Base-by-base conservation (phyloP, 2,797 vertebrate genomes). In the Anguilla marmorata region DNA sequence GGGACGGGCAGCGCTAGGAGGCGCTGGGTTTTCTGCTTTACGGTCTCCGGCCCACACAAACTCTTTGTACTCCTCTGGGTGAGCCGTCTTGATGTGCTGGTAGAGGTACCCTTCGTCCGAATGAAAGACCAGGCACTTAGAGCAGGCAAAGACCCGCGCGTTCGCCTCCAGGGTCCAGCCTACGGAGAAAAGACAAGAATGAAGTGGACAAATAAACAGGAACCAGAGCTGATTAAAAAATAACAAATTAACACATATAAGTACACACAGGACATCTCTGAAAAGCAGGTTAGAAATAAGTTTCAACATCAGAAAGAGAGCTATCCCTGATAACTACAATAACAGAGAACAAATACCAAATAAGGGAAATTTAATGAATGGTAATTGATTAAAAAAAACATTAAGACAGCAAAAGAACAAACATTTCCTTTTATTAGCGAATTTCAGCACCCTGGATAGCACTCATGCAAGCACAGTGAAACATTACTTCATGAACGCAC, bases 111-210 rank as follows among this genome's bases (percentile, higher is more conserved):
- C 92, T 11, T 85, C 86, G 0, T 92, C 93, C 0, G 91, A 87
- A 52, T 0, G 79, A 48, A 94, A 94, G 86, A 94, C 95, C 19
- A 94, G 93, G 91, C 95, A 95, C 85, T 84, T 89, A 0, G 93
- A 92, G 91, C 95, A 95, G 76, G 94, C 94, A 89, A 95, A 95
- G 89, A 95, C 94, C 87, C 94, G 93, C 1, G 94, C 93, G 0
- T 90, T 93, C 89, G 88, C 90, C 88, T 93, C 91, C 0, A 50
- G 2, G 7, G 79, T n/a, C 41, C 79, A 82, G 5, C 79, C 79
- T 82, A 8, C 0, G 30, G 33, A 76, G 33, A 76, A 33, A 30
- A 30, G 6, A 37, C 92, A 91, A 0, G 87, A 88, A 50, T 92
- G 90, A 6, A 87, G 93, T 94, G 87, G 27, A 66, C n/a, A 84